Evolutionary conservation across 2,113 vertebrate genomes (phyloP), one percentile per base, ranked within the genome.

Genomic region (Emberiza fucata): DNA sequence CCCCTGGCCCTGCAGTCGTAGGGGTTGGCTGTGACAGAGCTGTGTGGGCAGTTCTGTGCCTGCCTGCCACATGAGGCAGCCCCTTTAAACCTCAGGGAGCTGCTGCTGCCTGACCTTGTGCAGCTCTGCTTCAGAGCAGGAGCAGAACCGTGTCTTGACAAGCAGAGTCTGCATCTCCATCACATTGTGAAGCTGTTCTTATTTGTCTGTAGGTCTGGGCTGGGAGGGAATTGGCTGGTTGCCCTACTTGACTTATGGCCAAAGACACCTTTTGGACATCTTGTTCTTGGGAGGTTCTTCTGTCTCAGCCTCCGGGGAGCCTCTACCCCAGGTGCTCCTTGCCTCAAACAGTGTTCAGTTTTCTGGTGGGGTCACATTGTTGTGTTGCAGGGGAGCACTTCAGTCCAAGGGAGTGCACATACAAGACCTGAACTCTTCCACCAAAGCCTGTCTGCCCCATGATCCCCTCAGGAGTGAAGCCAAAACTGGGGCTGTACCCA

Each of bases 201-300:
- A 29, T 64, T 75, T 60, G 21, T 57, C 53, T 80, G 15, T 57
- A 22, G 14, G 25, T 53, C 14, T 13, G 4, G 23, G 31, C 69
- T 81, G 56, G 54, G 18, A 88, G 6, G 64, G 39, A 75, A 44
- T 27, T 61, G 33, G 40, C 57, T 29, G n/a, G 47, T 80, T 70
- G 65, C 50, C 53, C 40, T 63, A 25, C 24, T 80, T 0, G 0
- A 40, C 31, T n/a, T 66, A 2, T 39, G 40, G 27, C 37, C 35
- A 71, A 81, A 80, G 77, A 63, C 4, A 33, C 2, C 9, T 65
- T 66, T 92, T 72, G 10, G 42, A 56, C 1, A 1, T 40, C 29
- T 63, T 8, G 1, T 66, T 78, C 70, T 59, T 8, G 8, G 45
- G 37, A 79, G 20, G 18, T 42, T 31, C 45, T 82, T 66, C 33